Evolutionary conservation across 2,113 vertebrate species (phyloP).

Genomic region (Zingel zingel): DNA sequence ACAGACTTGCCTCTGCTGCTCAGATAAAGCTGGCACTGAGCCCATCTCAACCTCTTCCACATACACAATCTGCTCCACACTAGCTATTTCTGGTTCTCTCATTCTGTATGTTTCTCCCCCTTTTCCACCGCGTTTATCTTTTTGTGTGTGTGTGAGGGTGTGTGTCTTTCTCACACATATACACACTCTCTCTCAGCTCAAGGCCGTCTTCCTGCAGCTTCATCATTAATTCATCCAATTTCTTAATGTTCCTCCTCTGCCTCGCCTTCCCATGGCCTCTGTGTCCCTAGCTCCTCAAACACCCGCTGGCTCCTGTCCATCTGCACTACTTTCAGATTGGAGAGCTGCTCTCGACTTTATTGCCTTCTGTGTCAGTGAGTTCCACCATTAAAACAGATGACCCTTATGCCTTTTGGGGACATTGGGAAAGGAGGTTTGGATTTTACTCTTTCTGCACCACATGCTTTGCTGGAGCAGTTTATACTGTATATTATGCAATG

Average conservation of each 20-base stretch:
- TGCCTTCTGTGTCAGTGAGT: slow-evolving; percentile 41
- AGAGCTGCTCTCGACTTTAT: slow-evolving; percentile 47
- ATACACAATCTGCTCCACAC: slow-evolving; percentile 40
- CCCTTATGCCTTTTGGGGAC: neutral
- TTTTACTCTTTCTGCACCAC: neutral
- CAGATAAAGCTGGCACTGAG: slow-evolving; percentile 28
- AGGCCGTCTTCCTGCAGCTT: slow-evolving; percentile 61
- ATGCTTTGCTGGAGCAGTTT: neutral
- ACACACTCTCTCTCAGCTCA: slow-evolving; percentile 15
- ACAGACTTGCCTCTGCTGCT: slow-evolving; percentile 4
- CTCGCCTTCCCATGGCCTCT: slow-evolving; percentile 54
- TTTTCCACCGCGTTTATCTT: slow-evolving; percentile 30
- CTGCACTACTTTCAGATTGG: slow-evolving; percentile 52
- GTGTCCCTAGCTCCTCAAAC: slow-evolving; percentile 40
- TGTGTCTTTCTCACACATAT: neutral
- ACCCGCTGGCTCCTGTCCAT: slow-evolving; percentile 67
- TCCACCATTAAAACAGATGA: slow-evolving; percentile 26
- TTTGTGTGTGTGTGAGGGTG: slow-evolving; percentile 1
- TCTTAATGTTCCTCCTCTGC: slow-evolving; percentile 59
- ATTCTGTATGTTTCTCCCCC: slow-evolving; percentile 27
- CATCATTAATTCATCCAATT: slow-evolving; percentile 73
- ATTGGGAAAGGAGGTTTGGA: neutral
- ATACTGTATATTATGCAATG: slow-evolving; percentile 4
- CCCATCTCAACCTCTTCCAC: slow-evolving; percentile 25
- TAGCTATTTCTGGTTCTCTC: slow-evolving; percentile 47